phyloP scores from a whole-genome alignment of 2,888 invertebrate species.

The Nomada flava region DNA sequence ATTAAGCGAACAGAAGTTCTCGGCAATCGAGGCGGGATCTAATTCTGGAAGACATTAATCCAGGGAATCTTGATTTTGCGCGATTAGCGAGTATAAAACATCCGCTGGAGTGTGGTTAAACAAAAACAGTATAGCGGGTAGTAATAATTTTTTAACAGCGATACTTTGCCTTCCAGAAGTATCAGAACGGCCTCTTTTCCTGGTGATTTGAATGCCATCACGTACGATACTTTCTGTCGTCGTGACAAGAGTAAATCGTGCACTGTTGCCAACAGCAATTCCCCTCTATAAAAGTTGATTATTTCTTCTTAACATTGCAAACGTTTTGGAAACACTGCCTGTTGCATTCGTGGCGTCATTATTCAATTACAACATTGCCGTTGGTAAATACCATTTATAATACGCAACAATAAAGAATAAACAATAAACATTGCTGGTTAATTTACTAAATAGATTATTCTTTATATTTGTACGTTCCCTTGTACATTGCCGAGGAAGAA shows the following conservation, averaged over 20 bases:
- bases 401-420: background rate
- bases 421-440: no score
- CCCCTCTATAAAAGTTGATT: conserved; percentile 11
- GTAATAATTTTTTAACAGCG: conserved; percentile 36
- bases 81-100: conserved; percentile 21
- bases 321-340: background rate
- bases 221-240: conserved; percentile 61
- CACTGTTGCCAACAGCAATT: conserved; percentile 17
- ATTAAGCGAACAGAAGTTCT: background rate
- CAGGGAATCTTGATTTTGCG: conserved; percentile 14
- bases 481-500: background rate
- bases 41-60: conserved; percentile 38
- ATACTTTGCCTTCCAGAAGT: conserved; percentile 18
- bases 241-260: conserved; percentile 35
- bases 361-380: background rate
- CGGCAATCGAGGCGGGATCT: conserved; percentile 7
- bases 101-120: conserved; percentile 10
- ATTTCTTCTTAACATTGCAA: background rate
- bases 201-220: conserved; percentile 76
- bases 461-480: background rate
- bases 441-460: background rate
- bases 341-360: background rate
- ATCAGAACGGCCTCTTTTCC: conserved; percentile 62
- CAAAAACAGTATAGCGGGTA: conserved; percentile 24
- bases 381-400: no score